Conservation (phyloP, 2,888 invertebrate species). For the Mimumesa dahlbomi region DNA sequence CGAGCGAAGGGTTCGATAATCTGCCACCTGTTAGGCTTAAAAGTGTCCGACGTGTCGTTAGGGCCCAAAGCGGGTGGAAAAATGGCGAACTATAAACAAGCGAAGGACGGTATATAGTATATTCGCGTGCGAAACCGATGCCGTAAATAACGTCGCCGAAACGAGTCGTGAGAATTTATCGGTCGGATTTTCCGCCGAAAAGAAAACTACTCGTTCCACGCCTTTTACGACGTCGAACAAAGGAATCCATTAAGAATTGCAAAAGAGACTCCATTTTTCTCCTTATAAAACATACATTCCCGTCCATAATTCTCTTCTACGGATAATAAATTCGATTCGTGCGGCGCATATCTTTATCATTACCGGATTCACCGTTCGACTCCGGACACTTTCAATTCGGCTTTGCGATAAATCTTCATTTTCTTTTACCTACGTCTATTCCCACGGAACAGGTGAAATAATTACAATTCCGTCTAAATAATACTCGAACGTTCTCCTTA, state of each 20-base stretch:
- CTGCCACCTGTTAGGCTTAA: conserved; percentile 62
- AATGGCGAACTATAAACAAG: conserved; percentile 53
- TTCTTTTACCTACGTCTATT: too few species aligned
- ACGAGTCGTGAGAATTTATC: conserved; percentile 57
- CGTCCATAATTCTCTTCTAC: too few species aligned
- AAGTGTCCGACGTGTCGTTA: conserved; percentile 48
- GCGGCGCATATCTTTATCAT: too few species aligned
- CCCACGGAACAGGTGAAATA: background rate
- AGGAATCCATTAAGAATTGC: conserved; percentile 2
- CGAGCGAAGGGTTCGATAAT: conserved; percentile 37
- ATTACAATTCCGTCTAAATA: background rate
- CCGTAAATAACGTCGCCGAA: conserved; percentile 52
- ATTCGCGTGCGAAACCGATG: conserved; percentile 41
- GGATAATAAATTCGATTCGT: too few species aligned
- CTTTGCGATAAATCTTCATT: too few species aligned
- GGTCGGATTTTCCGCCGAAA: conserved; percentile 51
- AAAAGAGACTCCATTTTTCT: too few species aligned
- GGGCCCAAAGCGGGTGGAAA: conserved; percentile 20
- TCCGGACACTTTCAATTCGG: too few species aligned
- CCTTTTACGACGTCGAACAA: conserved; percentile 29
- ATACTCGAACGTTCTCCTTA: conserved; percentile 11
- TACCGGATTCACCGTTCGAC: too few species aligned
- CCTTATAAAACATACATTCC: too few species aligned
- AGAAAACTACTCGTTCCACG: conserved; percentile 39
- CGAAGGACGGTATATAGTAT: conserved; percentile 42